These are phyloP conservation scores for Calameuta idolon DNA, from an alignment of 2,888 invertebrate genomes.

Conservation along the genomic window DNA sequence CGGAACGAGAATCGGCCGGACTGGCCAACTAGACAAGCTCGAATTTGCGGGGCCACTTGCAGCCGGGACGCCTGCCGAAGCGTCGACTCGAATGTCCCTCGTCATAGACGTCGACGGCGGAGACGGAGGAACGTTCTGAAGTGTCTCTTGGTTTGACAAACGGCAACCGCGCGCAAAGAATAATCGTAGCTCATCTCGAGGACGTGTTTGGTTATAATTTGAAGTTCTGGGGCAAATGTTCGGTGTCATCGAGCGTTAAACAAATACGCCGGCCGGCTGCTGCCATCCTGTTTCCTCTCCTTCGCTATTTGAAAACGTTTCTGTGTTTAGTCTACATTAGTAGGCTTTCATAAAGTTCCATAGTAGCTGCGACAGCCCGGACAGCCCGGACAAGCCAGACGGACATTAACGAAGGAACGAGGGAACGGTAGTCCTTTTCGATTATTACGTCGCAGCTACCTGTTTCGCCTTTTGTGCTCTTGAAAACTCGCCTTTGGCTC, in stretches of 20 bases:
- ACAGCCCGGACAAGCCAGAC: not conserved
- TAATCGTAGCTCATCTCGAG: conserved; percentile 1
- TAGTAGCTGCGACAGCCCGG: not conserved
- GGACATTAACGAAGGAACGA: not conserved
- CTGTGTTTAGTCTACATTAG: conserved; percentile 39
- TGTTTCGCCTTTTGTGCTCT: not conserved
- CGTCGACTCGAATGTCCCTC: not conserved
- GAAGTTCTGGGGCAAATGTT: conserved; percentile 52
- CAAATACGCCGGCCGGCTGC: conserved; percentile 51
- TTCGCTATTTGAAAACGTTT: conserved; percentile 46
- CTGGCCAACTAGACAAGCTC: not conserved
- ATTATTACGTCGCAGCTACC: not conserved
- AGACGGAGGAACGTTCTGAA: not conserved
- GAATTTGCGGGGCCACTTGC: not conserved
- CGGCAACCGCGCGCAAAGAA: not conserved
- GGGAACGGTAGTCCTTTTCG: not conserved
- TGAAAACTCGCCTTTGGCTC: not conserved
- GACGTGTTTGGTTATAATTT: conserved; percentile 29
- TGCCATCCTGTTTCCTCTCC: conserved; percentile 46
- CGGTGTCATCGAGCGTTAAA: conserved; percentile 48
- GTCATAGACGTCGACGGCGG: not conserved
- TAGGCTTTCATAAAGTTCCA: conserved; percentile 4
- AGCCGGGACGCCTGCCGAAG: no score
- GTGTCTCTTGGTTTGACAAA: not conserved
- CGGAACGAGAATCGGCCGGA: not conserved